phyloP scores from a whole-genome alignment of 1,140 invertebrate genomes.

The Drosophila nannoptera region DNA sequence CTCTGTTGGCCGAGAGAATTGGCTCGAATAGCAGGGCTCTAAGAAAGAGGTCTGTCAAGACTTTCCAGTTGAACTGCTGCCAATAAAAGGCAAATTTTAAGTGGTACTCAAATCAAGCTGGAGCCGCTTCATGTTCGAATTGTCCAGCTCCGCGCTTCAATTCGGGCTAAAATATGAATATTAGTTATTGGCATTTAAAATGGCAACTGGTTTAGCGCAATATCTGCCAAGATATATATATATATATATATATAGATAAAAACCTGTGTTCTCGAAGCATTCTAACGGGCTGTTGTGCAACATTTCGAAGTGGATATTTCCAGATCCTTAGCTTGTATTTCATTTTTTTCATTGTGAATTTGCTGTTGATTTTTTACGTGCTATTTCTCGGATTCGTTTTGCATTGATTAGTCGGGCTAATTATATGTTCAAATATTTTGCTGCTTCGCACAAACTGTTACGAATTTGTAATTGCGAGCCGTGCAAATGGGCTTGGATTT shows the following conservation, averaged over 20 bases:
- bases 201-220: constrained; percentile 61
- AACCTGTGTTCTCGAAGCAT: too few species aligned
- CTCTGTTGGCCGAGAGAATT: too few species aligned
- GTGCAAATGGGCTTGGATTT: constrained; percentile 21
- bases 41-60: too few species aligned
- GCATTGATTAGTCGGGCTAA: constrained; percentile 27
- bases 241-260: too few species aligned
- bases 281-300: background rate
- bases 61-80: too few species aligned
- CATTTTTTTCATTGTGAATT: constrained; percentile 1
- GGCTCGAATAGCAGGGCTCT: too few species aligned
- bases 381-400: constrained; percentile 34
- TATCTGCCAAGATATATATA: background rate
- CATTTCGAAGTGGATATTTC: background rate
- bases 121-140: background rate
- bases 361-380: constrained; percentile 12
- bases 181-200: constrained; percentile 56
- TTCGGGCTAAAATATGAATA: constrained; percentile 48
- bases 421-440: constrained; percentile 40
- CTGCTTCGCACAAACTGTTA: constrained; percentile 22
- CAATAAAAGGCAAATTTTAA: background rate
- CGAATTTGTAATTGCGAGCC: constrained; percentile 45
- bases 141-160: background rate
- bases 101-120: background rate
- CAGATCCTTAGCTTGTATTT: background rate